Evolutionary conservation across 1,140 invertebrate species (phyloP), one percentile per base, ranked within the genome.

Genomic region (Oncopodura yosiiana): DNA sequence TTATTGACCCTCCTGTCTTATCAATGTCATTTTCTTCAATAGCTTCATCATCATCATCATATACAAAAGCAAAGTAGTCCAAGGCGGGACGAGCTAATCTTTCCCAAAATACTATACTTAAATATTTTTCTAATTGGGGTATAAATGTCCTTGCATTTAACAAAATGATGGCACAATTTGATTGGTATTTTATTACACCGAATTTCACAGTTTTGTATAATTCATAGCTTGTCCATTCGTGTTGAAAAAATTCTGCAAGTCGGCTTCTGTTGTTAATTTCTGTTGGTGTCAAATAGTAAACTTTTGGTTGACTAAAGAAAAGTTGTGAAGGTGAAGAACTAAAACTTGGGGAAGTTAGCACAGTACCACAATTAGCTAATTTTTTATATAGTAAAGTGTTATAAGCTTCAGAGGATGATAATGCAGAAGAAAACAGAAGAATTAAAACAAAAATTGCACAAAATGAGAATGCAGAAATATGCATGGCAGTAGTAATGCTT

Each of bases 141-240:
- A 32, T 23, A 11, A 9, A 24, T 24, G 29, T 2, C 14, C 12
- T 38, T 18, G 21, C 5, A 9, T 38, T 39, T 16, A n/a, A n/a
- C n/a, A 49, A 9, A 24, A 21, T 30, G 0, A 37, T 19, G 2
- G 16, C 37, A 16, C 48, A 49, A 39, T 49, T 49, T n/a, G n/a
- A 14, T 2, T 1, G 4, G n/a, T 49, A 18, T 26, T 39, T 49
- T 16, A 49, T 16, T 16, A n/a, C 14, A 16, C 48, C 48, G 24
- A 38, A 49, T 38, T 5, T 11, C 18, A 37, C 24, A 0, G 48
- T n/a, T 4, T 27, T 37, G 9, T 39, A 38, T 3, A 49, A 16
- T 27, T 49, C 48, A 0, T 49, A 5, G 18, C 38, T 26, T 14
- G 21, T 21, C 48, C 48, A 49, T 27, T 49, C 48, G 3, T 49